Conservation (phyloP, 2,797 vertebrate species). For the Bryconaethiops microstoma region DNA sequence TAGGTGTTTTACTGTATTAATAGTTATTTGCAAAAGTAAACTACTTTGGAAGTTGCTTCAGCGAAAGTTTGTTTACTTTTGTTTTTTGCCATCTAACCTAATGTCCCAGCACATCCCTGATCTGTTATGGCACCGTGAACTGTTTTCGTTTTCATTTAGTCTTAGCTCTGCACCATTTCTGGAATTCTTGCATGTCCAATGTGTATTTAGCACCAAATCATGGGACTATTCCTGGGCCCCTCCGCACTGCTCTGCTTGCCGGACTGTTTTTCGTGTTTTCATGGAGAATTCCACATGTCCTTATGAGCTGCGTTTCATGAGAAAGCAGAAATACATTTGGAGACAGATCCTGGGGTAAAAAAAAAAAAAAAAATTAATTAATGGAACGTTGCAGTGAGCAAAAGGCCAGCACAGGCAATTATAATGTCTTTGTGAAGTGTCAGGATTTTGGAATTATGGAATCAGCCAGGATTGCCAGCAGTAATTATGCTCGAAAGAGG, state of each 20-base stretch:
- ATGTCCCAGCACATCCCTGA: neutral
- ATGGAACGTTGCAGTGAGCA: constrained; percentile 75
- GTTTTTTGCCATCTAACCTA: neutral
- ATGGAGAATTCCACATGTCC: constrained; percentile 92
- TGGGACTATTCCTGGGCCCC: constrained; percentile 65
- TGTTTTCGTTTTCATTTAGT: neutral
- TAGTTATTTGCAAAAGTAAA: neutral
- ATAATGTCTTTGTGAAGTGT: constrained; percentile 84
- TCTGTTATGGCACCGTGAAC: neutral
- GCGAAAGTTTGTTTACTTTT: neutral
- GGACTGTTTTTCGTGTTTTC: constrained; percentile 85
- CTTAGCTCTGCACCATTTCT: constrained; percentile 49
- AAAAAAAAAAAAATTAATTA: constrained; percentile 76
- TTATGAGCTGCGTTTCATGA: constrained; percentile 70
- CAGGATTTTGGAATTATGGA: constrained; percentile 82
- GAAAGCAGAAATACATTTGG: constrained; percentile 69
- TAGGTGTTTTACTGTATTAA: neutral
- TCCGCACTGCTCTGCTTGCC: constrained; percentile 60
- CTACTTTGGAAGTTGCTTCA: neutral
- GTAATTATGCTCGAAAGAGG: constrained; percentile 73
- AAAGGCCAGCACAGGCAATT: constrained; percentile 81
- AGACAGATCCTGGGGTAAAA: constrained; percentile 62
- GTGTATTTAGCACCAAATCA: constrained; percentile 72
- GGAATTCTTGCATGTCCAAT: constrained; percentile 65
- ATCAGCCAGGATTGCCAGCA: constrained; percentile 73